Evolutionary conservation across 2,797 vertebrate species (phyloP).

Genomic region (Chaetophractus vellerosus): DNA sequence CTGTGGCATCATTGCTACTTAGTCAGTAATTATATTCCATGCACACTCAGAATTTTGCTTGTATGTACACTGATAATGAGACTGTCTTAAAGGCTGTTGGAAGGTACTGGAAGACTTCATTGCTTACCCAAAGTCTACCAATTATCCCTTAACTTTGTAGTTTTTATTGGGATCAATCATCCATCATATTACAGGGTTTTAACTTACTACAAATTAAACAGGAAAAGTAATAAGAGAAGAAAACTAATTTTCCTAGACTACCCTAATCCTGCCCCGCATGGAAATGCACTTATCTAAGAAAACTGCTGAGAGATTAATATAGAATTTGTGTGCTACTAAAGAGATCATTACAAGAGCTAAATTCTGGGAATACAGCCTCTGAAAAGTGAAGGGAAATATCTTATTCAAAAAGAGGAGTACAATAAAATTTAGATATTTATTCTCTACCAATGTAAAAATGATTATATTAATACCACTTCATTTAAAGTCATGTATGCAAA

Average conservation of each 20-base stretch:
- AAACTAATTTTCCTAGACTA: slow-evolving; percentile 87
- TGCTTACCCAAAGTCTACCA: slow-evolving; percentile 68
- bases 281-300: slow-evolving; percentile 85
- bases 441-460: slow-evolving; percentile 60
- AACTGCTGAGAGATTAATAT: slow-evolving; percentile 85
- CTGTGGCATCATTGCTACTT: not conserved
- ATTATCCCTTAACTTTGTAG: slow-evolving; percentile 70
- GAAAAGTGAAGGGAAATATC: slow-evolving; percentile 66
- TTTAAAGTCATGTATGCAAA: slow-evolving; percentile 60
- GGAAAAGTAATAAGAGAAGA: slow-evolving; percentile 84
- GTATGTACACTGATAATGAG: slow-evolving; percentile 70
- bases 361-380: slow-evolving; percentile 71
- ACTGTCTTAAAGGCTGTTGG: slow-evolving; percentile 74
- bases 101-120: slow-evolving; percentile 60
- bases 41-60: slow-evolving; percentile 64
- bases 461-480: slow-evolving; percentile 66
- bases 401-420: slow-evolving; percentile 64
- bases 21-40: slow-evolving; percentile 78
- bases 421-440: slow-evolving; percentile 73
- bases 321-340: slow-evolving; percentile 83
- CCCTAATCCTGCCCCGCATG: slow-evolving; percentile 84
- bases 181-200: slow-evolving; percentile 78
- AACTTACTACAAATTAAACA: slow-evolving; percentile 88
- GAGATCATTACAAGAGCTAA: slow-evolving; percentile 74
- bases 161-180: slow-evolving; percentile 81